Evolutionary conservation across 2,888 invertebrate genomes (phyloP).

Genomic region (Slavum lentiscoides): DNA sequence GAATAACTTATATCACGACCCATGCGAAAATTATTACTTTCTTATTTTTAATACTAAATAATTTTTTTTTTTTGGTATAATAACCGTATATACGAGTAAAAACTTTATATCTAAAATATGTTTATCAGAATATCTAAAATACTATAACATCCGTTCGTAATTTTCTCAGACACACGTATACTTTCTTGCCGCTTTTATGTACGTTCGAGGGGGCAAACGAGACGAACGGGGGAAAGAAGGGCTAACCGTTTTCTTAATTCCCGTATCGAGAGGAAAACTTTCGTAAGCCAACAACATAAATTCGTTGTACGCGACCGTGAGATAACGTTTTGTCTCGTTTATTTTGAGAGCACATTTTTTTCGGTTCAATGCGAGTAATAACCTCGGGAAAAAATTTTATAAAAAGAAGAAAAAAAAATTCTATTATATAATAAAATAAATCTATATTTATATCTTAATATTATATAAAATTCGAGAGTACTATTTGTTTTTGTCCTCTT

Average conservation of each 20-base stretch:
- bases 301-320: background rate
- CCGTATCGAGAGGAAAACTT: conserved; percentile 13
- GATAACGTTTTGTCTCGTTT: conserved; percentile 4
- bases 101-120: background rate
- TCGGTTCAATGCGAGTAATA: no score
- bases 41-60: no score
- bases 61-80: no score
- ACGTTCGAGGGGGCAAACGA: background rate
- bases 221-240: no score
- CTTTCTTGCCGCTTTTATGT: conserved; percentile 13
- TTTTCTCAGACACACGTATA: conserved; percentile 7
- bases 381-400: no score
- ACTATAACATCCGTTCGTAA: background rate
- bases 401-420: no score
- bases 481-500: no score
- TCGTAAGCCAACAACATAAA: conserved; percentile 32
- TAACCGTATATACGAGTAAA: no score
- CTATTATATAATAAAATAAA: no score
- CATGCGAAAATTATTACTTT: background rate
- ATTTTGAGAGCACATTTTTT: background rate
- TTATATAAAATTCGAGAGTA: no score
- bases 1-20: background rate
- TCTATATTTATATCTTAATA: no score
- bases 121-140: conserved; percentile 11
- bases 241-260: conserved; percentile 7